These are phyloP conservation scores for Phoenicopterus ruber DNA, from an alignment of 2,113 vertebrate genomes.

Conservation along the genomic window DNA sequence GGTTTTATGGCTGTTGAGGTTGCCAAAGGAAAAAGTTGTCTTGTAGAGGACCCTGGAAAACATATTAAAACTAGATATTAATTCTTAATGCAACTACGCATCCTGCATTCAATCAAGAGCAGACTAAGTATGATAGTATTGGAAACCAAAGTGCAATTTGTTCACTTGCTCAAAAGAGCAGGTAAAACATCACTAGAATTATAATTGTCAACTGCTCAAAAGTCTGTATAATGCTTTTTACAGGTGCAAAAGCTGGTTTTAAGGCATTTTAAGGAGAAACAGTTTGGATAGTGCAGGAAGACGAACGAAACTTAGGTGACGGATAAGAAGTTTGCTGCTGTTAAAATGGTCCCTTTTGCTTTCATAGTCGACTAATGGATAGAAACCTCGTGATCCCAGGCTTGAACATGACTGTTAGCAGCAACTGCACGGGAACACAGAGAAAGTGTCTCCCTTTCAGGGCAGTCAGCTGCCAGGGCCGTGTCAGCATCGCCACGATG, in stretches of 20 bases:
- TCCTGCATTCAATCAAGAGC: conserved; percentile 2
- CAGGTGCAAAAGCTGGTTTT: neutral
- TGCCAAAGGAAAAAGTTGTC: conserved; percentile 23
- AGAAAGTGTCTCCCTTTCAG: neutral
- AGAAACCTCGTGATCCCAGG: neutral
- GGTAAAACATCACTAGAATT: neutral
- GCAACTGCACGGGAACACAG: accelerated
- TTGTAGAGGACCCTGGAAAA: neutral
- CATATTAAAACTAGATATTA: conserved; percentile 19
- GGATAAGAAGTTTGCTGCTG: neutral
- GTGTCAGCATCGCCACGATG: neutral
- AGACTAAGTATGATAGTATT: neutral
- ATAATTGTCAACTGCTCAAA: neutral
- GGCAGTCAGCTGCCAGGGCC: neutral
- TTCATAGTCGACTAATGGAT: neutral
- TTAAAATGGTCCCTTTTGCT: neutral
- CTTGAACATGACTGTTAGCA: neutral
- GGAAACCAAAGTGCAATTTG: conserved; percentile 2
- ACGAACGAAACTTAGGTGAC: neutral
- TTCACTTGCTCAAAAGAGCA: neutral
- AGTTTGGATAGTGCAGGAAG: neutral
- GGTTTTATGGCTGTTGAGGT: neutral
- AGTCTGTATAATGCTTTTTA: neutral
- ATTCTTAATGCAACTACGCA: neutral
- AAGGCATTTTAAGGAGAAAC: neutral